These are phyloP conservation scores for Micropterix aruncella DNA, from an alignment of 2,888 invertebrate species.

Conservation along the genomic window DNA sequence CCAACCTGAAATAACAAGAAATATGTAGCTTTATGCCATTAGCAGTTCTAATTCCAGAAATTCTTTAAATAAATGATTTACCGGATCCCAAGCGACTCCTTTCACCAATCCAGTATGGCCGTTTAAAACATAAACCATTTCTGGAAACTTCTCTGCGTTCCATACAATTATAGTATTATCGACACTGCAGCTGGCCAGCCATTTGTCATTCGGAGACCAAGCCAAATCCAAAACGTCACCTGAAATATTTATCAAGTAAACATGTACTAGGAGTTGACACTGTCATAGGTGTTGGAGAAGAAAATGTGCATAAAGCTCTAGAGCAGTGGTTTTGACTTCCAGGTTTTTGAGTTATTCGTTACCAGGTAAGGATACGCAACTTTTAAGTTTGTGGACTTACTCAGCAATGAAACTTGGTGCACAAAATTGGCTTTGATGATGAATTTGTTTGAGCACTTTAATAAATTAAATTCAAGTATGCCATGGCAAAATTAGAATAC, in stretches of 20 bases:
- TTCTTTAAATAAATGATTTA: constrained; percentile 18
- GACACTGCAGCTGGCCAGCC: constrained; percentile 92
- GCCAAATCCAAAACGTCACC: constrained; percentile 89
- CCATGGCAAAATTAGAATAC: too few species aligned
- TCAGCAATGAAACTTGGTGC: too few species aligned
- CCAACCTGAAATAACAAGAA: constrained; percentile 44
- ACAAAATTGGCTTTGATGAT: too few species aligned
- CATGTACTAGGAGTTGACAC: too few species aligned
- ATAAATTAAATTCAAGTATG: too few species aligned
- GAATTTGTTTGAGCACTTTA: too few species aligned
- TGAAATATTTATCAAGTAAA: constrained; percentile 12
- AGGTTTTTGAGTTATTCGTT: too few species aligned
- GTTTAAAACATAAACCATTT: constrained; percentile 67
- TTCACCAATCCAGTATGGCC: constrained; percentile 92
- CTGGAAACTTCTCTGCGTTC: constrained; percentile 85
- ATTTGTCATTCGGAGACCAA: constrained; percentile 91
- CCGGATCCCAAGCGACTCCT: constrained; percentile 98
- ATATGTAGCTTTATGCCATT: not conserved
- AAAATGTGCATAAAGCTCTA: too few species aligned
- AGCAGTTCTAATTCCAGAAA: not conserved
- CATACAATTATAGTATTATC: constrained; percentile 97
- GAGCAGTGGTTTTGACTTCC: too few species aligned
- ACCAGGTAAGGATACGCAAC: too few species aligned
- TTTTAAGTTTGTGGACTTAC: too few species aligned
- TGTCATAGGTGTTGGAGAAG: too few species aligned